Evolutionary conservation across 2,113 vertebrate species (phyloP), one percentile per base, ranked within the genome.

Genomic region (Pithys albifrons): DNA sequence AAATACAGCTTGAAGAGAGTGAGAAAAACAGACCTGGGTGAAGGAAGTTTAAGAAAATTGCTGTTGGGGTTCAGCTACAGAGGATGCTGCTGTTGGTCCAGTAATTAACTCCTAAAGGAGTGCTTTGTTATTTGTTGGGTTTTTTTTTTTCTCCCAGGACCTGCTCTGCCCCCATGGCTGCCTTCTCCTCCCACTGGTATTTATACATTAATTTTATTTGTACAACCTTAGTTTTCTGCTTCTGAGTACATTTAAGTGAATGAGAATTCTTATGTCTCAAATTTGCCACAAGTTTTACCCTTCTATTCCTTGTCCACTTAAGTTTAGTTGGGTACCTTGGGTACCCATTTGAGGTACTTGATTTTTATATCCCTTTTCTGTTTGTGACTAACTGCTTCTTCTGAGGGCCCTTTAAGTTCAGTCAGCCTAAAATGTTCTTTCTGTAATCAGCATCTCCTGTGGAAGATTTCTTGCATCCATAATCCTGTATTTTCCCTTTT

Each of bases 191-290:
- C 19, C 9, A 7, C 23, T 45, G 14, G 3, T 43, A 57, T 39
- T 89, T 79, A 28, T 19, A 7, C 37, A 45, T 19, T 28, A 4
- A 6, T 46, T 22, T 54, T 35, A 35, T 31, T 73, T 0, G 0
- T 3, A 10, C 2, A 22, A 35, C 5, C 14, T 73, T 69, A 48
- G 7, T 28, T 81, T 80, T 89, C 37, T 80, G 12, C 16, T 83
- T 86, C 81, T 65, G 22, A 71, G 19, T 24, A 22, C 27, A 45
- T 5, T 65, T 12, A 82, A 64, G 14, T 46, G 33, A 75, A 65
- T 37, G 12, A 77, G 11, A 77, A 81, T 84, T 66, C 28, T 70
- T 3, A 22, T 19, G 27, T 45, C 24, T 54, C 48, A 81, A 66
- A 54, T 79, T 76, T 59, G 3, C 24, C 18, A 12, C 4, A 45